Conservation (phyloP, 1,140 invertebrate genomes). For the Aphelinus certus region DNA sequence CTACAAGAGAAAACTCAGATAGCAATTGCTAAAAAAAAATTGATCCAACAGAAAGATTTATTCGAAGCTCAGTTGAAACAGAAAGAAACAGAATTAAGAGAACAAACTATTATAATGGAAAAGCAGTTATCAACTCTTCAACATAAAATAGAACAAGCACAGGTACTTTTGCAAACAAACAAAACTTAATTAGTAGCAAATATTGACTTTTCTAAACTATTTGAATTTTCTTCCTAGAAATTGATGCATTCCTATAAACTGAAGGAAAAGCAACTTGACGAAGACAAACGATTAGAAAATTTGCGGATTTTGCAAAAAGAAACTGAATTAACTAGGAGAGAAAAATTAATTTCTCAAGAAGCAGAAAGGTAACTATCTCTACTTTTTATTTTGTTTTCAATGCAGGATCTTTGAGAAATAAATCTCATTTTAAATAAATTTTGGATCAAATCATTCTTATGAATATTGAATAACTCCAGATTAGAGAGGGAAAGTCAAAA, state of each 20-base stretch:
- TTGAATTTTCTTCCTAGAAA: slow-evolving; percentile 42
- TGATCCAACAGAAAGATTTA: slow-evolving; percentile 55
- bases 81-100: slow-evolving; percentile 55
- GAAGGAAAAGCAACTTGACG: slow-evolving; percentile 53
- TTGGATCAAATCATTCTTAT: slow-evolving; percentile 1
- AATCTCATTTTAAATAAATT: slow-evolving; percentile 3
- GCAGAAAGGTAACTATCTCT: slow-evolving; percentile 50
- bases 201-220: not conserved
- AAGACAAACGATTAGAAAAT: slow-evolving; percentile 48
- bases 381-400: not conserved
- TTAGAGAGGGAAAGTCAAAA: slow-evolving; percentile 54
- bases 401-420: not conserved
- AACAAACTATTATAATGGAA: slow-evolving; percentile 50
- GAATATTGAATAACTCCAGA: slow-evolving; percentile 40
- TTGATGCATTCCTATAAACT: slow-evolving; percentile 49
- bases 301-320: slow-evolving; percentile 52
- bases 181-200: not conserved
- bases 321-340: slow-evolving; percentile 55
- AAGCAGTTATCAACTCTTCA: slow-evolving; percentile 54
- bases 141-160: slow-evolving; percentile 56
- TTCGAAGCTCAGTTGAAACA: slow-evolving; percentile 50
- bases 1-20: slow-evolving; percentile 44
- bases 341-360: slow-evolving; percentile 56
- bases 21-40: slow-evolving; percentile 48
- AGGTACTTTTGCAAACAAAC: slow-evolving; percentile 47